Percentiles rank a stretch among this genome's conserved stretches.
phyloP scores from a whole-genome alignment of 2,797 vertebrate species.

The Xyrichtys novacula region DNA sequence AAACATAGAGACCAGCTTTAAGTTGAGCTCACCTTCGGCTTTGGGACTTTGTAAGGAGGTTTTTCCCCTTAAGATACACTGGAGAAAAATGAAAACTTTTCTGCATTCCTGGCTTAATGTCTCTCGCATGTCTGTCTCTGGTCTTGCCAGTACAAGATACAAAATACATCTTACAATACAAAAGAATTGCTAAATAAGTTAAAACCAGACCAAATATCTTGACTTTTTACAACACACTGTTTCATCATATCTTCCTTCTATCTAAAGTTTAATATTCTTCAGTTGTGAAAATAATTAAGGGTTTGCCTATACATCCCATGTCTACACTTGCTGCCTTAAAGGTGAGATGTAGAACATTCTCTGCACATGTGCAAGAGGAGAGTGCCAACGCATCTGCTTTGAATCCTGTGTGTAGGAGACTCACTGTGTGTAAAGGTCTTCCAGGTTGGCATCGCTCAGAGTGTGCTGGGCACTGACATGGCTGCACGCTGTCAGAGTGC shows the following conservation, averaged over 20 bases:
- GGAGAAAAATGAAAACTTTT: background rate
- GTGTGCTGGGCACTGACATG: conserved; percentile 59
- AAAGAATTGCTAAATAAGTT: background rate
- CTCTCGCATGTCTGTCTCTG: background rate
- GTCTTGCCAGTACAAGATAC: no score
- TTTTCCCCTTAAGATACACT: background rate
- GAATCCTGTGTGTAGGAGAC: conserved; percentile 38
- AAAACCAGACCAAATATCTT: background rate
- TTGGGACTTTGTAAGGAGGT: background rate
- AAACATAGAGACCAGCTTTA: no score
- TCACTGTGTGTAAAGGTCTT: conserved; percentile 80
- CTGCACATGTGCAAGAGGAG: background rate
- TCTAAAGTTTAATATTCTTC: conserved; percentile 1
- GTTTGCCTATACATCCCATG: background rate
- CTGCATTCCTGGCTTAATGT: background rate
- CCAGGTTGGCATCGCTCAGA: conserved; percentile 64
- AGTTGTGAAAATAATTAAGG: background rate
- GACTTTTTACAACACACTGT: background rate
- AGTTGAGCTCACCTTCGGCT: background rate
- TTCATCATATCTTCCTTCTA: background rate
- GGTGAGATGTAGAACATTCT: background rate
- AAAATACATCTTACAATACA: no score
- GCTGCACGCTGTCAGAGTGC: conserved; percentile 60
- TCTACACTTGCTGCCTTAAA: background rate
- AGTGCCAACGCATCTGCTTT: conserved; percentile 9